These are phyloP conservation scores for Chrysina gloriosa DNA, from an alignment of 2,888 invertebrate genomes.

Conservation along the genomic window DNA sequence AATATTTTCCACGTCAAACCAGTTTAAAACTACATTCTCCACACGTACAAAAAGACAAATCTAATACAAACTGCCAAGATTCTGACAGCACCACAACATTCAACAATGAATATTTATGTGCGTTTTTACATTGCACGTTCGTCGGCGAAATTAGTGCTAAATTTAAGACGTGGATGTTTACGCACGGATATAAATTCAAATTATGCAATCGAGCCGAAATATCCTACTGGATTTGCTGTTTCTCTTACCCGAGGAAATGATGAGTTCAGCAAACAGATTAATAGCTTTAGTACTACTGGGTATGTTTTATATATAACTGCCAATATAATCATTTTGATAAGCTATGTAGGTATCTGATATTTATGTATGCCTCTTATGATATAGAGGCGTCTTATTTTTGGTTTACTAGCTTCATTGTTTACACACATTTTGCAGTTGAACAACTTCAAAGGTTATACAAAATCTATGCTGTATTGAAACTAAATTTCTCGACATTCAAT, in stretches of 20 bases:
- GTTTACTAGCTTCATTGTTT: too few relatives aligned
- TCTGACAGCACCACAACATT: constrained; percentile 22
- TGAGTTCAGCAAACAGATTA: too few relatives aligned
- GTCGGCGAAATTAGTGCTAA: background rate
- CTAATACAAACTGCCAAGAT: constrained; percentile 21
- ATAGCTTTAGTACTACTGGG: too few relatives aligned
- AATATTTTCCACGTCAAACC: constrained; percentile 24
- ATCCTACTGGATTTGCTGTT: background rate
- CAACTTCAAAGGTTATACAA: too few relatives aligned
- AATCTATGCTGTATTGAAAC: too few relatives aligned
- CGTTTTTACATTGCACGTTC: background rate
- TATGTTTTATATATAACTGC: too few relatives aligned
- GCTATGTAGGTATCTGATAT: too few relatives aligned
- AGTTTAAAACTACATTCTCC: constrained; percentile 10
- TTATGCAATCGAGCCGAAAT: background rate
- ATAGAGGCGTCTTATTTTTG: too few relatives aligned
- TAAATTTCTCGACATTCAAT: too few relatives aligned
- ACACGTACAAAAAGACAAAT: background rate
- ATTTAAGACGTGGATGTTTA: background rate
- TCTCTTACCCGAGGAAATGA: background rate
- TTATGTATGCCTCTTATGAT: too few relatives aligned
- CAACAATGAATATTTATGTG: constrained; percentile 6
- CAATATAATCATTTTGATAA: too few relatives aligned
- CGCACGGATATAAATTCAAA: background rate
- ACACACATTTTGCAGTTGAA: too few relatives aligned